Conservation (phyloP, 2,797 vertebrate species). For the Glossophaga mutica region DNA sequence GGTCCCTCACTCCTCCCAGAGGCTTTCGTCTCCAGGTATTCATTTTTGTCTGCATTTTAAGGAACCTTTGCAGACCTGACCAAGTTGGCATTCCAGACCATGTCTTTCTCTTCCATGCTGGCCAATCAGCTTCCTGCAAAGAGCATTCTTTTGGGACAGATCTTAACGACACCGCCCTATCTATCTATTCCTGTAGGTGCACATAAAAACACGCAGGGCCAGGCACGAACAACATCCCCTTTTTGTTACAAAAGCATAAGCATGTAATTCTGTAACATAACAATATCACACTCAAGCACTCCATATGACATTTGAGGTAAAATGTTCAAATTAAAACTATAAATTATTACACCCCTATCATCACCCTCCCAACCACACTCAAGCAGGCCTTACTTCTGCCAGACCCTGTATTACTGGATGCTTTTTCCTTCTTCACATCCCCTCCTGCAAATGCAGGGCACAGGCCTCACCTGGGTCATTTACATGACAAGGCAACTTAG, state of each 20-base stretch:
- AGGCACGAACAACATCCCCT: too few relatives aligned
- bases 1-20: not conserved
- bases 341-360: too few relatives aligned
- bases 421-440: not conserved
- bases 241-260: too few relatives aligned
- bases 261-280: too few relatives aligned
- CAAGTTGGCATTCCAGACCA: not conserved
- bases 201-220: not conserved
- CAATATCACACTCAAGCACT: too few relatives aligned
- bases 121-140: not conserved
- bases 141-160: not conserved
- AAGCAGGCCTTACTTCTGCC: too few relatives aligned
- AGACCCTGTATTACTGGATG: too few relatives aligned
- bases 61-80: not conserved
- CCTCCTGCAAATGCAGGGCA: not conserved
- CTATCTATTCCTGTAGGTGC: rapidly evolving
- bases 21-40: not conserved
- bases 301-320: too few relatives aligned
- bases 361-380: too few relatives aligned
- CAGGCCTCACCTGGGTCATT: not conserved
- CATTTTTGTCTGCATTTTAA: not conserved
- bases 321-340: too few relatives aligned
- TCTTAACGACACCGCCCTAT: not conserved
- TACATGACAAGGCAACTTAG: not conserved
- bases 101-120: not conserved